These are phyloP conservation scores for Chlamydotis undulata DNA, from an alignment of 2,113 vertebrate species.

Conservation along the genomic window DNA sequence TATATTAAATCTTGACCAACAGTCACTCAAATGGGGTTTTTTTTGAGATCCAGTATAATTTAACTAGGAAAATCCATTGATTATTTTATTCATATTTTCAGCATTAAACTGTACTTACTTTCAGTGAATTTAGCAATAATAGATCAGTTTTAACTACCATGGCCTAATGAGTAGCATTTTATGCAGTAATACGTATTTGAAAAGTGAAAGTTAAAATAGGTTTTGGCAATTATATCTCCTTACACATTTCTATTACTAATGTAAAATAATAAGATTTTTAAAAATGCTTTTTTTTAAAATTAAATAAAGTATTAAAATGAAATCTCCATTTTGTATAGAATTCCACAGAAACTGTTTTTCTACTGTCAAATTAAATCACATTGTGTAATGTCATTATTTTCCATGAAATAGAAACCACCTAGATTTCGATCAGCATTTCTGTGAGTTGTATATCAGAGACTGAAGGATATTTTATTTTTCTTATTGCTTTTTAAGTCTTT, in stretches of 20 bases:
- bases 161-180: not conserved
- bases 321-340: not conserved
- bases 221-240: not conserved
- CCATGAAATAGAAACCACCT: not conserved
- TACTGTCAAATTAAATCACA: not conserved
- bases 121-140: not conserved
- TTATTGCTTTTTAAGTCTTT: not conserved
- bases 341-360: not conserved
- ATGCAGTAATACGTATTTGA: not conserved
- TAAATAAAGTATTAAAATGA: not conserved
- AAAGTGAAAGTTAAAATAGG: not conserved
- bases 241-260: not conserved
- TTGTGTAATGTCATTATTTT: not conserved
- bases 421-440: not conserved
- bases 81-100: not conserved
- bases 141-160: not conserved
- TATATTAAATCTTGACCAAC: not conserved
- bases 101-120: not conserved
- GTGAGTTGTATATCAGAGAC: not conserved
- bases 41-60: not conserved
- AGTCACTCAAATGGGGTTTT: not conserved
- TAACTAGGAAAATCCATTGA: not conserved
- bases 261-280: not conserved
- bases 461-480: not conserved
- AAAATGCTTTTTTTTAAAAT: not conserved